phyloP scores from a whole-genome alignment of 2,113 vertebrate species.

The Pelvicachromis taeniatus region DNA sequence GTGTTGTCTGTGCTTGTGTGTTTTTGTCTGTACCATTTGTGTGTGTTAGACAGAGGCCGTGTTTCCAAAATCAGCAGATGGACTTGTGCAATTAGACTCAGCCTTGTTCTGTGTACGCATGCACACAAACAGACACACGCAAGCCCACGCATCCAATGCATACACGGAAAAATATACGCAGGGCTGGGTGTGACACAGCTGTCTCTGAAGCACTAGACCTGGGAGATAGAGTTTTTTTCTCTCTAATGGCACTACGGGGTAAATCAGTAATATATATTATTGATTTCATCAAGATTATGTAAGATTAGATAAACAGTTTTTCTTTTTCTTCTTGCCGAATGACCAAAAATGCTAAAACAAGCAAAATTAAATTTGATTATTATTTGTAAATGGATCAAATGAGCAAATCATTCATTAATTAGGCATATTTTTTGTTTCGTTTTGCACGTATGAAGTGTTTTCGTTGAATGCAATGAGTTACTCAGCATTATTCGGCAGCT shows the following conservation, averaged over 20 bases:
- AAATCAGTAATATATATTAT: not conserved
- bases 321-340: not conserved
- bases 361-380: not conserved
- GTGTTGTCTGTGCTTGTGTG: not conserved
- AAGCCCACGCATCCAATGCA: not conserved
- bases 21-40: slow-evolving; percentile 30
- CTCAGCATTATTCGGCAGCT: not conserved
- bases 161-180: slow-evolving; percentile 11
- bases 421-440: not conserved
- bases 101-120: slow-evolving; percentile 24
- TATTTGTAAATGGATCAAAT: not conserved
- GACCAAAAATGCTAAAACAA: not conserved
- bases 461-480: not conserved
- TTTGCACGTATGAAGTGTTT: not conserved
- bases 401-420: not conserved
- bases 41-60: slow-evolving; percentile 34
- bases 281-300: not conserved
- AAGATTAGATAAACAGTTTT: not conserved
- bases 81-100: slow-evolving; percentile 57
- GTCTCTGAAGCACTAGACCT: slow-evolving; percentile 56
- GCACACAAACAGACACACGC: slow-evolving; percentile 9
- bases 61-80: slow-evolving; percentile 66
- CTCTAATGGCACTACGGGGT: not conserved
- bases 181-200: slow-evolving; percentile 49
- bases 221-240: slow-evolving; percentile 18